phyloP scores from a whole-genome alignment of 2,888 invertebrate species.

The Carpatolechia fugitivella region DNA sequence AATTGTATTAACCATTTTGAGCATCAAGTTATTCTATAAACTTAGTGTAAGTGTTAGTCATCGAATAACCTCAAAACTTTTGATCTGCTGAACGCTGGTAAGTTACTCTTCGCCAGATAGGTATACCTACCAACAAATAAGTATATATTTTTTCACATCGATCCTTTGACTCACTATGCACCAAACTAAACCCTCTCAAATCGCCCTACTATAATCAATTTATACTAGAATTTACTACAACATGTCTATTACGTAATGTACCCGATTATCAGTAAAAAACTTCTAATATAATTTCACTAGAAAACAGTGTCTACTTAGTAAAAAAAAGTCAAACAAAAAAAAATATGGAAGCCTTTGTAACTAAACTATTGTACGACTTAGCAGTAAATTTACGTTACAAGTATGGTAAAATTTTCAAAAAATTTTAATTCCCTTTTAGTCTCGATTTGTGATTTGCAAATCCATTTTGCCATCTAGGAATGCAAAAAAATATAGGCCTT shows the following conservation, averaged over 20 bases:
- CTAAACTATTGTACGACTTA: slow-evolving; percentile 18
- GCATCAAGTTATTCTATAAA: too few relatives aligned
- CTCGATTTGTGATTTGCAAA: slow-evolving; percentile 57
- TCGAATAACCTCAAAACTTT: too few relatives aligned
- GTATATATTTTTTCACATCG: too few relatives aligned
- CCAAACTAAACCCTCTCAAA: not conserved
- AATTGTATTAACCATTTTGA: too few relatives aligned
- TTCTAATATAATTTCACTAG: slow-evolving; percentile 20
- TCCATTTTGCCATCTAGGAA: slow-evolving; percentile 32
- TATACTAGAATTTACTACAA: slow-evolving; percentile 39
- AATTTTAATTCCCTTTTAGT: slow-evolving; percentile 39
- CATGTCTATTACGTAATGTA: slow-evolving; percentile 35
- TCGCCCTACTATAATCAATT: slow-evolving; percentile 29
- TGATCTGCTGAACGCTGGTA: too few relatives aligned
- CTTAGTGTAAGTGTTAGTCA: too few relatives aligned
- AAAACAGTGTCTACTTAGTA: slow-evolving; percentile 22
- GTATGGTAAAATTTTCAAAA: slow-evolving; percentile 35
- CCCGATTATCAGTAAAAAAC: slow-evolving; percentile 44
- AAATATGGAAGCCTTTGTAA: slow-evolving; percentile 12
- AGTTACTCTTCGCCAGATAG: too few relatives aligned
- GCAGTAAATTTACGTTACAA: slow-evolving; percentile 12
- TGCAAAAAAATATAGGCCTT: slow-evolving; percentile 4
- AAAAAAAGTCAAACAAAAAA: slow-evolving; percentile 19
- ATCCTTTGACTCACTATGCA: not conserved
- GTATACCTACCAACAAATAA: too few relatives aligned